phyloP scores from a whole-genome alignment of 1,140 invertebrate genomes.

The Aplysia californica region DNA sequence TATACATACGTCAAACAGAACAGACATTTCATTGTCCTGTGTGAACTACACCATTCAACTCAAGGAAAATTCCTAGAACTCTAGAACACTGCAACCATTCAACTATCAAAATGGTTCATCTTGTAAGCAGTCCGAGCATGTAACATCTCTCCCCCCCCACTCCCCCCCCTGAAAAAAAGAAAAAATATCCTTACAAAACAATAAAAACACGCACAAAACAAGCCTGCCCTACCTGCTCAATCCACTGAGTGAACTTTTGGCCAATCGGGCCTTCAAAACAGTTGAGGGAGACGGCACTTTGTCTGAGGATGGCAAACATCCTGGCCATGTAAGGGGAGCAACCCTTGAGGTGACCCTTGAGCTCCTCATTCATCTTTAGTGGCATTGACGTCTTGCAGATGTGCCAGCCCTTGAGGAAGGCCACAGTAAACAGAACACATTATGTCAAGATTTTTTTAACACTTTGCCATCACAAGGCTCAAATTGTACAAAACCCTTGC shows the following conservation, averaged over 20 bases:
- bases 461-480: neutral
- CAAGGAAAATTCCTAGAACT: too few species aligned
- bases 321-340: slow-evolving; percentile 51
- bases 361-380: slow-evolving; percentile 38
- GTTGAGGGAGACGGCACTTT: slow-evolving; percentile 53
- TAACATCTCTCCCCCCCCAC: too few species aligned
- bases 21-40: too few species aligned
- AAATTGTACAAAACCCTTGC: neutral
- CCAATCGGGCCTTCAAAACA: slow-evolving; percentile 46
- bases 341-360: slow-evolving; percentile 40
- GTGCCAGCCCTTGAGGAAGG: slow-evolving; percentile 55
- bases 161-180: too few species aligned
- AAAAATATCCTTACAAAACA: too few species aligned
- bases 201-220: too few species aligned
- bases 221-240: slow-evolving; percentile 51
- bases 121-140: too few species aligned
- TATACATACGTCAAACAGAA: too few species aligned
- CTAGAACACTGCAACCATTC: too few species aligned
- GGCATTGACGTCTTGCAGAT: slow-evolving; percentile 35
- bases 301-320: slow-evolving; percentile 53
- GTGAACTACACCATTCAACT: too few species aligned
- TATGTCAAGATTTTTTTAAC: neutral
- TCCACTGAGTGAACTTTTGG: slow-evolving; percentile 46
- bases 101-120: too few species aligned
- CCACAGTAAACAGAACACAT: slow-evolving; percentile 15